Conservation (phyloP, 2,797 vertebrate genomes). For the Spatula clypeata region DNA sequence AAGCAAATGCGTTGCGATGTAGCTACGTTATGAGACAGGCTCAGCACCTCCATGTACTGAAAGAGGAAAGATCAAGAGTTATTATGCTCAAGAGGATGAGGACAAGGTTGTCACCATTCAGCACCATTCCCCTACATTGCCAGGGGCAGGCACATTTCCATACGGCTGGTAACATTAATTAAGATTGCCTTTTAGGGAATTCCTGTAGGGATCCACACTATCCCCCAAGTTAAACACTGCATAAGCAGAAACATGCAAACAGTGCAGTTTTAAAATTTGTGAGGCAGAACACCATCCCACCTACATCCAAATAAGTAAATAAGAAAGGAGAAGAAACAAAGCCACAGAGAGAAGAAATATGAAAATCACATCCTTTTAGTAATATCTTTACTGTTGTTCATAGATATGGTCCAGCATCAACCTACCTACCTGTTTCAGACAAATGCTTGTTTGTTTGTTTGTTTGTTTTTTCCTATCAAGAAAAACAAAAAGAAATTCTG, state of each 20-base stretch:
- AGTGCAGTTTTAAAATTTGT: neutral
- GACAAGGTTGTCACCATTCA: neutral
- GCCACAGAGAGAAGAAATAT: neutral
- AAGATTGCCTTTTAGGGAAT: conserved; percentile 52
- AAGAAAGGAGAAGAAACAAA: neutral
- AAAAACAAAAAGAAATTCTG: neutral
- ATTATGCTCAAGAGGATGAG: neutral
- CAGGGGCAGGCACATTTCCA: conserved; percentile 36
- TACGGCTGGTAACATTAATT: conserved; percentile 53
- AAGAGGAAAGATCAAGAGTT: conserved; percentile 18
- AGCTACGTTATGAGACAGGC: neutral
- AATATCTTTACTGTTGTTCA: fast-evolving
- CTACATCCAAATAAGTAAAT: neutral
- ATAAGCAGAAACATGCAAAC: neutral
- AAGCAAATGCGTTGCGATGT: neutral
- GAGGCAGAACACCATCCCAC: neutral
- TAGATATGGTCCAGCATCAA: neutral
- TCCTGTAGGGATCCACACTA: conserved; percentile 12
- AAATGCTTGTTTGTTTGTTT: neutral
- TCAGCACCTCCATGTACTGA: neutral
- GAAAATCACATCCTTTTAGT: neutral
- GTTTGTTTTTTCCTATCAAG: neutral
- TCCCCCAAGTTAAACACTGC: neutral
- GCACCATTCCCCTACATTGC: neutral
- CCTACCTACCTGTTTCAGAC: neutral